These are phyloP conservation scores for Arizona elegans DNA, from an alignment of 2,113 vertebrate genomes.

Conservation along the genomic window DNA sequence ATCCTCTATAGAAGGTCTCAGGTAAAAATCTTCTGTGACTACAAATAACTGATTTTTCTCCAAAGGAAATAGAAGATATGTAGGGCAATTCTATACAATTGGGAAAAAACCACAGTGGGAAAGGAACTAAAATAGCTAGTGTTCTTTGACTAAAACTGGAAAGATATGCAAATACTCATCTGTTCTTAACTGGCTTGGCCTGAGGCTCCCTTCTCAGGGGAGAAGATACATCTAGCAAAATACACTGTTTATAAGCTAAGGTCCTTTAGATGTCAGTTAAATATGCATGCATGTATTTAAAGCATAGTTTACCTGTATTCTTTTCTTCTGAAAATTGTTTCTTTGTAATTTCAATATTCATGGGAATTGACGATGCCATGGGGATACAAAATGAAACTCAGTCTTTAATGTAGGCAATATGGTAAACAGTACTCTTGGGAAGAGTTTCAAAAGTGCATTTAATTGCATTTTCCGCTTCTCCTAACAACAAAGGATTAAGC, in stretches of 20 bases:
- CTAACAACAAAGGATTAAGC: constrained; percentile 69
- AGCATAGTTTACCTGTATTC: neutral
- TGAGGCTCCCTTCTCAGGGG: neutral
- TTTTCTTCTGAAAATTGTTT: neutral
- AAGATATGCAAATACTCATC: neutral
- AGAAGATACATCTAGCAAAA: neutral
- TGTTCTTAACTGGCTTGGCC: neutral
- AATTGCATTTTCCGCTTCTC: constrained; percentile 75
- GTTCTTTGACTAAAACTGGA: neutral
- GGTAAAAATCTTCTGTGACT: neutral
- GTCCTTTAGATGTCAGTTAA: neutral
- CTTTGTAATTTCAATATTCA: constrained; percentile 36
- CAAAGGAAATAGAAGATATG: neutral
- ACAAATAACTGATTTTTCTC: neutral
- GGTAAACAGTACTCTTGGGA: constrained; percentile 64
- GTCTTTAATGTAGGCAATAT: constrained; percentile 57
- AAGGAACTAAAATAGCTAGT: neutral
- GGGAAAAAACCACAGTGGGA: neutral
- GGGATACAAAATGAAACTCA: constrained; percentile 31
- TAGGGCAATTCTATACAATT: neutral
- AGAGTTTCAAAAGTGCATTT: constrained; percentile 68
- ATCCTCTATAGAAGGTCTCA: neutral
- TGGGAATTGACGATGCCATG: constrained; percentile 19
- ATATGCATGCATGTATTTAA: neutral
- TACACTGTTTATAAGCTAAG: neutral